Percentiles rank a stretch among this genome's conserved stretches.
Evolutionary conservation across 2,113 vertebrate genomes (phyloP).

Genomic region (Etheostoma spectabile): DNA sequence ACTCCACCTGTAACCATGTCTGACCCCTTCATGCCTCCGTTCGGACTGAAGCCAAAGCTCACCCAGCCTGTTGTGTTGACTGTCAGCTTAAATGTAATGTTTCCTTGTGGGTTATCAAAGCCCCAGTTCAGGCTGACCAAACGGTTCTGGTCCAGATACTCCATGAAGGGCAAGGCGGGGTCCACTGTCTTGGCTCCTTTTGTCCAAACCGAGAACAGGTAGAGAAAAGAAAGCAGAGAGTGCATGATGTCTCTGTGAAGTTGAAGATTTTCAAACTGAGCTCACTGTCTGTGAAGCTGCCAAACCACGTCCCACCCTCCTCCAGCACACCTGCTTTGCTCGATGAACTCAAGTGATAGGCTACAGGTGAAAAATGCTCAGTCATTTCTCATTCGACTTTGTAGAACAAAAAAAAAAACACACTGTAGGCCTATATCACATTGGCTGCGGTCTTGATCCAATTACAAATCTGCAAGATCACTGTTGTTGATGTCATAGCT

Average conservation of each 20-base stretch:
- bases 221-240: conserved; percentile 33
- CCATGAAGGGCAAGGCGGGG: conserved; percentile 74
- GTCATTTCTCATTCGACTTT: conserved; percentile 29
- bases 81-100: conserved; percentile 82
- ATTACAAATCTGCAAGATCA: background rate
- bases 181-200: conserved; percentile 21
- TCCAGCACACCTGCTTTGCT: conserved; percentile 60
- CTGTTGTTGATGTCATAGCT: background rate
- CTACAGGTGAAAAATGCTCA: conserved; percentile 29
- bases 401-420: background rate
- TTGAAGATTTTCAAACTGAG: conserved; percentile 44
- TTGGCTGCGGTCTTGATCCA: background rate
- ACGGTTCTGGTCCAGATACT: conserved; percentile 75
- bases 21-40: conserved; percentile 73
- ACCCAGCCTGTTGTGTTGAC: conserved; percentile 85
- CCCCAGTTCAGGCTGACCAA: conserved; percentile 81
- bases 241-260: conserved; percentile 59
- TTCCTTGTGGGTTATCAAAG: conserved; percentile 70
- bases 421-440: too few relatives aligned
- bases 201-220: conserved; percentile 45
- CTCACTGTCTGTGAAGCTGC: background rate
- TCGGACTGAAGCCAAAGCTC: conserved; percentile 83
- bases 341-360: conserved; percentile 51
- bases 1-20: conserved; percentile 85
- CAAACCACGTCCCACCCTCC: conserved; percentile 36